These are phyloP conservation scores for Campylomormyrus numenius DNA, from an alignment of 2,113 vertebrate species.

Conservation along the genomic window DNA sequence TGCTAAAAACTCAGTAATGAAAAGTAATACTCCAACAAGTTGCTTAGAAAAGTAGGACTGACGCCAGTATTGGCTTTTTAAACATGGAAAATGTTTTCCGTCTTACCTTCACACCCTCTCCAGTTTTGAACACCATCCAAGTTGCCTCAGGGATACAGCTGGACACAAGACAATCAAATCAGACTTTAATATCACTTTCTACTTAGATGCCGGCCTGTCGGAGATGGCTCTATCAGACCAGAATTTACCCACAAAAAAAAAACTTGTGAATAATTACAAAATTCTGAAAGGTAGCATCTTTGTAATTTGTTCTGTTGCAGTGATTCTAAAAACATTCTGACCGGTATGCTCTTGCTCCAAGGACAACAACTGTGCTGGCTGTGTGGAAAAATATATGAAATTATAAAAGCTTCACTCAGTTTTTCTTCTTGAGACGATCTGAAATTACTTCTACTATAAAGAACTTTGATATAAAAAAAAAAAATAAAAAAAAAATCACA, in stretches of 20 bases:
- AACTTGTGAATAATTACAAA: neutral
- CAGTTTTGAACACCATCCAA: conserved; percentile 53
- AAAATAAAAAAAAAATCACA: neutral
- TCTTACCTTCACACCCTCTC: conserved; percentile 46
- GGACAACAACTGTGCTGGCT: neutral
- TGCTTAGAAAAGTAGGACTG: neutral
- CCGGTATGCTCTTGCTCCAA: neutral
- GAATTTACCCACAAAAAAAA: neutral
- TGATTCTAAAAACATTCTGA: neutral
- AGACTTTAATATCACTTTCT: conserved; percentile 21
- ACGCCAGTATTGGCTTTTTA: neutral
- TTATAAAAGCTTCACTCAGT: neutral
- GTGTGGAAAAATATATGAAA: neutral
- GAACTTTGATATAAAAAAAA: neutral
- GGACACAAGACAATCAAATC: conserved; percentile 21
- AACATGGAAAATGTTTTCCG: neutral
- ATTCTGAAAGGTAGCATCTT: neutral
- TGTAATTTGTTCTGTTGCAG: neutral
- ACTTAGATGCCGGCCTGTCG: neutral
- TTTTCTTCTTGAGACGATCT: neutral
- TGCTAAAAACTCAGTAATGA: neutral
- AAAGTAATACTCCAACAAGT: neutral
- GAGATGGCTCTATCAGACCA: neutral
- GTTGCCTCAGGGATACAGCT: conserved; percentile 33
- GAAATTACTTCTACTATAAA: neutral